These are phyloP conservation scores for Anolis carolinensis DNA, from an alignment of 2,113 vertebrate species.

Conservation along the genomic window DNA sequence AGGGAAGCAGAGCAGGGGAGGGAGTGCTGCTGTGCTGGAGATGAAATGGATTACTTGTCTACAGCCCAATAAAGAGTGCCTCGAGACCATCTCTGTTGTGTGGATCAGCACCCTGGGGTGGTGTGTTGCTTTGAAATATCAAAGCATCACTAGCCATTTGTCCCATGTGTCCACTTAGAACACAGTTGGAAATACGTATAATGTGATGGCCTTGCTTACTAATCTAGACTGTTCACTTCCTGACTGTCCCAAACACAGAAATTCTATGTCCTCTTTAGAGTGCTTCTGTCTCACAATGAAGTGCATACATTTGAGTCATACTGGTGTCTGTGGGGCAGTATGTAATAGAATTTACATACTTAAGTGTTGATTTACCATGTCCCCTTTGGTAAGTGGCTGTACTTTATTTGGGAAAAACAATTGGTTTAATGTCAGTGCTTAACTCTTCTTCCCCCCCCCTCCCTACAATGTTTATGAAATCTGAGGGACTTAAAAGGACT, in stretches of 20 bases:
- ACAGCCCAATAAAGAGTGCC: conserved; percentile 17
- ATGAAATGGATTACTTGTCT: conserved; percentile 21
- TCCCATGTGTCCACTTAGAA: background rate
- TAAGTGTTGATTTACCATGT: too few relatives aligned
- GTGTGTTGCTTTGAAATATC: background rate
- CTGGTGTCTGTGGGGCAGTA: fast-evolving
- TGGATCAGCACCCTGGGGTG: fast-evolving
- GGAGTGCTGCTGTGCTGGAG: conserved; percentile 18
- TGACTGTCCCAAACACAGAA: background rate
- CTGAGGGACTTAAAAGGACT: background rate
- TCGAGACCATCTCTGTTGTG: background rate
- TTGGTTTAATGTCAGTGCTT: background rate
- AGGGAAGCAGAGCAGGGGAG: background rate
- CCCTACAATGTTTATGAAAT: background rate
- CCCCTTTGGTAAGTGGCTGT: too few relatives aligned
- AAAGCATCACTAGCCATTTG: background rate
- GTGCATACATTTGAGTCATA: background rate
- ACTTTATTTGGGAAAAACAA: too few relatives aligned
- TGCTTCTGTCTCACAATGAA: background rate
- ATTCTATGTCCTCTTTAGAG: background rate
- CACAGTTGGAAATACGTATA: background rate
- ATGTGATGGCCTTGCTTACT: too few relatives aligned
- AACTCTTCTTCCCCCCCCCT: fast-evolving
- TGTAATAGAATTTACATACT: too few relatives aligned
- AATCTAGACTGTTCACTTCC: background rate